These are phyloP conservation scores for Megalonaias nervosa DNA, from an alignment of 1,140 invertebrate genomes.

Conservation along the genomic window DNA sequence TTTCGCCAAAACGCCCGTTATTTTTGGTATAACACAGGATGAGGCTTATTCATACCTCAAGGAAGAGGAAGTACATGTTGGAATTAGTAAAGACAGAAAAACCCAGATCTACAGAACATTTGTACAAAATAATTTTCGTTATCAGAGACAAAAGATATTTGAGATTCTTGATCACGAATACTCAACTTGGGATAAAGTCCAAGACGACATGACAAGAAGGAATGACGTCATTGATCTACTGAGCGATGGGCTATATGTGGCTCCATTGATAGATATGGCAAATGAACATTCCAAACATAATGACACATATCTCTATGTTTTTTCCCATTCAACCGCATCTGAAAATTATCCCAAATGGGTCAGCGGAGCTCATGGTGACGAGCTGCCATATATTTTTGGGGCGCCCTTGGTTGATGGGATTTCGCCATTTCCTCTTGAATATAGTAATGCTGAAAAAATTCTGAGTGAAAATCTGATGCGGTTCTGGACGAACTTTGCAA, in stretches of 20 bases:
- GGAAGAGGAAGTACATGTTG: conserved; percentile 92
- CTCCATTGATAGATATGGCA: conserved; percentile 91
- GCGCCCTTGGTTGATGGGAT: conserved; percentile 86
- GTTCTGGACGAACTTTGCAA: conserved; percentile 97
- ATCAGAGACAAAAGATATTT: conserved; percentile 95
- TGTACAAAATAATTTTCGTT: conserved; percentile 88
- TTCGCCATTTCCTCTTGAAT: conserved; percentile 88
- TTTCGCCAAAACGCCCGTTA: conserved; percentile 79
- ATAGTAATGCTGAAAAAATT: conserved; percentile 89
- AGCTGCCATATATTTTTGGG: conserved; percentile 93
- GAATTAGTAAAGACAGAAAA: conserved; percentile 90
- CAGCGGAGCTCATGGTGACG: conserved; percentile 86
- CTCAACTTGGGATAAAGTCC: conserved; percentile 59
- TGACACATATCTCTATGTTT: conserved; percentile 66
- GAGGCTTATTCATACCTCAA: conserved; percentile 92
- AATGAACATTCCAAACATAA: conserved; percentile 85
- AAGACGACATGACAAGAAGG: conserved; percentile 82
- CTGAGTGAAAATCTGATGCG: conserved; percentile 94
- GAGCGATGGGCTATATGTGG: conserved; percentile 89
- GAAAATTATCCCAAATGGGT: conserved; percentile 76
- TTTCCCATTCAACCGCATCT: conserved; percentile 86
- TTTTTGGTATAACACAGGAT: conserved; percentile 93
- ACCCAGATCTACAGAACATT: conserved; percentile 95
- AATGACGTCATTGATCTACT: conserved; percentile 93
- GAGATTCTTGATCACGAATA: conserved; percentile 98